Conservation (phyloP, 2,888 invertebrate genomes). For the Melipona bicolor region DNA sequence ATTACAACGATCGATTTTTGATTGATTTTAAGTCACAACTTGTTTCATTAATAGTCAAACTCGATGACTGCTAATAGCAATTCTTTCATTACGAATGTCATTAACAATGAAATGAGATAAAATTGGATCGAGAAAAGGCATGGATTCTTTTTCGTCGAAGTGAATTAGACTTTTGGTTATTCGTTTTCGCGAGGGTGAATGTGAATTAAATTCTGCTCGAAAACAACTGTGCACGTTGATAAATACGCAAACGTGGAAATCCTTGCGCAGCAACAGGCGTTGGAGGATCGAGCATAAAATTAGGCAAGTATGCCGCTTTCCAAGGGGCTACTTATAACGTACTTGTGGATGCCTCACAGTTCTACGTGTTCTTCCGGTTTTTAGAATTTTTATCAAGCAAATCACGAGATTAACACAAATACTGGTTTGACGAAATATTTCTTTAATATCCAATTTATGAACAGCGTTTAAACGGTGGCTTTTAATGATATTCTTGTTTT, state of each 20-base stretch:
- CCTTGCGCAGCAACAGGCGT: conserved; percentile 8
- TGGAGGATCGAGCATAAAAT: conserved; percentile 58
- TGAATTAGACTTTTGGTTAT: conserved; percentile 18
- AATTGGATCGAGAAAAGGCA: not conserved
- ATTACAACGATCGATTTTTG: not conserved
- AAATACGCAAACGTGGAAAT: conserved; percentile 50
- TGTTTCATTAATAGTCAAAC: conserved; percentile 5
- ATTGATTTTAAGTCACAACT: not conserved
- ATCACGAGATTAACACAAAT: conserved; percentile 12
- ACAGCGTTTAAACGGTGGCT: not conserved
- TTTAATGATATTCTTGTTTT: not conserved
- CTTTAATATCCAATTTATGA: not conserved
- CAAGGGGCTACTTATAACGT: conserved; percentile 45
- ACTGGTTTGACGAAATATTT: conserved; percentile 2
- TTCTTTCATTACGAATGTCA: not conserved
- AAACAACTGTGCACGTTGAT: not conserved
- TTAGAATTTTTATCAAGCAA: conserved; percentile 3
- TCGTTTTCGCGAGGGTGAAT: conserved; percentile 8
- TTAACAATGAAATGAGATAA: not conserved
- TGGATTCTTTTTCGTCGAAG: not conserved
- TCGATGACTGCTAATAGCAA: not conserved
- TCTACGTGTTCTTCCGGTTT: conserved; percentile 35
- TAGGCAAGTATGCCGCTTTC: conserved; percentile 80
- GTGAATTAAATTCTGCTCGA: conserved; percentile 23
- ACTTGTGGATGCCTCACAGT: not conserved